Evolutionary conservation across 2,113 vertebrate genomes (phyloP), one percentile per base, ranked within the genome.

Genomic region (Alouatta palliata): DNA sequence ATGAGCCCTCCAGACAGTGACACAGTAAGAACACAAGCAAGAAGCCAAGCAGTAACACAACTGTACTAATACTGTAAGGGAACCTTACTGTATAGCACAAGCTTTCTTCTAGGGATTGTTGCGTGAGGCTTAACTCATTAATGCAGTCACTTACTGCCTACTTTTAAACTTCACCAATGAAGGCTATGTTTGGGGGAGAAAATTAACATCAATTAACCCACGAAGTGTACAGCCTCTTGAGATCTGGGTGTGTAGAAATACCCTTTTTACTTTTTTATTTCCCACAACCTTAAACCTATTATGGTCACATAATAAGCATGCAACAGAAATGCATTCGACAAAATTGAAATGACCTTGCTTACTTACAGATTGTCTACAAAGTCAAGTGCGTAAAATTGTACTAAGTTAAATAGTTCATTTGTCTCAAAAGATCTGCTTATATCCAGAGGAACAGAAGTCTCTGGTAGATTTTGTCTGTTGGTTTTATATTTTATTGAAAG

Each of bases 401-500:
- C 90, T 96, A 75, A 71, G 23, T 10, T 83, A 86, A 96, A 64
- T 43, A 70, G 56, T 79, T 77, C 32, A 58, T 73, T 90, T 92
- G 43, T 43, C 75, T 97, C 35, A 54, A 56, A 97, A 96, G 32
- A 76, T 75, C 13, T 86, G 4, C 45, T 92, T 37, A 37, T 58
- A 81, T 47, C 35, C 81, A 25, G 11, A 84, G 52, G 11, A 1
- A 79, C 5, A 82, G 6, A 76, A 30, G 11, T 75, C 52, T 93
- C 47, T 58, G 7, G 5, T 32, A 91, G 14, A 13, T 91, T 96
- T 96, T 93, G 17, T 54, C 79, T 89, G 3, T 49, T 87, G 25
- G 14, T 88, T 94, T 95, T 85, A 47, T 71, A 37, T 75, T 87
- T 95, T 94, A 92, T 70, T 93, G 80, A 87, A 96, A 95, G 27